Evolutionary conservation across 1,140 invertebrate species (phyloP).

Genomic region (Scaptodrosophila lebanonensis): DNA sequence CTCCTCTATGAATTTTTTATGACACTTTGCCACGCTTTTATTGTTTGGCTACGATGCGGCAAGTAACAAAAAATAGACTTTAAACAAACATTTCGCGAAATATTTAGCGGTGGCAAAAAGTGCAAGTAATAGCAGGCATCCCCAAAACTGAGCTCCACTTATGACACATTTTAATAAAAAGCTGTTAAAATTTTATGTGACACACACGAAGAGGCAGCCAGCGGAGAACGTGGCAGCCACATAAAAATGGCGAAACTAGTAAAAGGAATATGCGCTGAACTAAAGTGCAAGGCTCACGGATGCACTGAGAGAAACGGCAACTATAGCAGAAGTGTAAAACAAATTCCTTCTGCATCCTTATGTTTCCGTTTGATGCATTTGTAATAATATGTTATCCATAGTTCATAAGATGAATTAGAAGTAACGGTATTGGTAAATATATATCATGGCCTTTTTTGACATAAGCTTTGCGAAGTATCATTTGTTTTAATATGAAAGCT

Average conservation of each 20-base stretch:
- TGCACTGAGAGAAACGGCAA: slow-evolving; percentile 11
- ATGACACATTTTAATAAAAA: slow-evolving; percentile 60
- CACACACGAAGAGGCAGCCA: slow-evolving; percentile 11
- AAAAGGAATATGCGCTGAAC: slow-evolving; percentile 21
- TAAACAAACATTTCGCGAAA: slow-evolving; percentile 34
- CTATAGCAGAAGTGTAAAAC: not conserved
- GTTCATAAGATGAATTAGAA: no score
- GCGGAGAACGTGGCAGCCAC: slow-evolving; percentile 20
- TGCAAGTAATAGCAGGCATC: slow-evolving; percentile 55
- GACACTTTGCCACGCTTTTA: slow-evolving; percentile 22
- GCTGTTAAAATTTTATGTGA: slow-evolving; percentile 59
- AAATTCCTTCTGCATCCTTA: no score
- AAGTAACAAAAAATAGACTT: slow-evolving; percentile 23
- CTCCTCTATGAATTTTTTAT: slow-evolving; percentile 24
- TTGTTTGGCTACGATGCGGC: not conserved
- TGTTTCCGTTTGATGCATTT: no score
- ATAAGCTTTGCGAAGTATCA: no score
- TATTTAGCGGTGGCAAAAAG: slow-evolving; percentile 12
- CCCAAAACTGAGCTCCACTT: slow-evolving; percentile 7
- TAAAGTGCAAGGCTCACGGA: slow-evolving; percentile 11
- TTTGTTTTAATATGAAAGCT: no score
- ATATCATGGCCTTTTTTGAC: no score
- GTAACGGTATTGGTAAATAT: no score
- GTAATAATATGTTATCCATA: no score
- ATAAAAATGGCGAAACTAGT: slow-evolving; percentile 36